Percentiles rank a stretch among this genome's conserved stretches.
phyloP scores from a whole-genome alignment of 35 echinoderm and acorn worm species.

The Hemicentrotus pulcherrimus region DNA sequence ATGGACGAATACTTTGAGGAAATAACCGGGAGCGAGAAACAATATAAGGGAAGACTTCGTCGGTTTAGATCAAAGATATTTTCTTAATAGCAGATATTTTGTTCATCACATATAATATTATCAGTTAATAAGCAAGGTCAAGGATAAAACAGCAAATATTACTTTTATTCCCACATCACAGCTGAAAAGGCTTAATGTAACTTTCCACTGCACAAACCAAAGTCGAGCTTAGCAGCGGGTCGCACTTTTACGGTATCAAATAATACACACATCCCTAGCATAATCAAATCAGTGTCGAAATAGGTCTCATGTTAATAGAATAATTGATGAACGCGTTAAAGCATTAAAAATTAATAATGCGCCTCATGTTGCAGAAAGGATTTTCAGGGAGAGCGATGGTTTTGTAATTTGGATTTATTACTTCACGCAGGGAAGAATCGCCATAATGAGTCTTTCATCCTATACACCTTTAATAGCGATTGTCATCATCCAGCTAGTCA shows the following conservation, averaged over 20 bases:
- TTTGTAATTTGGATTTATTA: slow-evolving; percentile 4
- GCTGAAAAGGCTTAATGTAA: no score
- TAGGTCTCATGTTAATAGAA: background rate
- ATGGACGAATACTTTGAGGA: no score
- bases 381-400: background rate
- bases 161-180: no score
- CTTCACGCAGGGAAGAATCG: background rate
- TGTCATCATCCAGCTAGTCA: background rate
- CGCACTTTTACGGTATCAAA: background rate
- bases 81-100: no score
- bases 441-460: background rate
- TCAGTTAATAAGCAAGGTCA: no score
- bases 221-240: background rate
- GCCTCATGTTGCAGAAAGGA: background rate
- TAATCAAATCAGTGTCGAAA: slow-evolving; percentile 13
- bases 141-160: no score
- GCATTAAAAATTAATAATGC: slow-evolving; percentile 20
- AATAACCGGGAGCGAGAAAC: no score
- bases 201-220: background rate
- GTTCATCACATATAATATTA: no score
- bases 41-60: no score
- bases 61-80: no score
- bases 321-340: slow-evolving; percentile 1
- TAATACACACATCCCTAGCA: background rate
- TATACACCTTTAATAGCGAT: background rate